Evolutionary conservation across 2,797 vertebrate genomes (phyloP), one percentile per base, ranked within the genome.

Genomic region (Thunnus albacares): DNA sequence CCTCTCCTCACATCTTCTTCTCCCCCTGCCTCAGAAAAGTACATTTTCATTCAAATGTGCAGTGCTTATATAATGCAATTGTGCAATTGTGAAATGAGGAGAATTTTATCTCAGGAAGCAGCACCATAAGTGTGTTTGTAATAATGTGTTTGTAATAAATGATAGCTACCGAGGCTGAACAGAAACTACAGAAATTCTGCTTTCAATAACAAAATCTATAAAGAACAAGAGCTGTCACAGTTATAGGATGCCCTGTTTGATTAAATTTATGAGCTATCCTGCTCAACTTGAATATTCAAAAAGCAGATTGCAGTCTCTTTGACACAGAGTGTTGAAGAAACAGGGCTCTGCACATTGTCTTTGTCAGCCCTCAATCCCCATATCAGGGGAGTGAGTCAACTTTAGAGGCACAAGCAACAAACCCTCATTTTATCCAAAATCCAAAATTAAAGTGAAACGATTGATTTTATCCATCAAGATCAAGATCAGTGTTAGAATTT

Each of bases 21-120:
- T 24, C 43, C 28, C 47, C 18, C 47, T 20, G 12, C 26, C 30
- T 65, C 26, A 41, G 67, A 75, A 61, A 66, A 71, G 4, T 53
- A 1, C 26, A 52, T 45, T 61, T 53, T 52, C 14, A 41, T 71
- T 78, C 28, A 49, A 41, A 51, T 57, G 41, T 63, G 43, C 12
- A 18, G 2, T 10, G 13, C 30, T 57, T 59, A 28, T 10, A 75
- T 45, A 71, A 71, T 52, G 1, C 51, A 55, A 15, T 8, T 59
- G 4, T 52, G 35, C 24, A 63, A 28, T 13, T 45, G 53, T 43
- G 24, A 59, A n/a, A 43, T 28, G 0, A 15, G 3, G 30, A 1
- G 26, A 15, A 13, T 26, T n/a, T 65, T 33, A 20, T 35, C 9
- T 65, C 18, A 49, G 17, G 17, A 20, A 33, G 43, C n/a, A 33